Percentiles rank a stretch among this genome's conserved stretches.
Conservation (phyloP, 2,797 vertebrate species). For the Choloepus didactylus region DNA sequence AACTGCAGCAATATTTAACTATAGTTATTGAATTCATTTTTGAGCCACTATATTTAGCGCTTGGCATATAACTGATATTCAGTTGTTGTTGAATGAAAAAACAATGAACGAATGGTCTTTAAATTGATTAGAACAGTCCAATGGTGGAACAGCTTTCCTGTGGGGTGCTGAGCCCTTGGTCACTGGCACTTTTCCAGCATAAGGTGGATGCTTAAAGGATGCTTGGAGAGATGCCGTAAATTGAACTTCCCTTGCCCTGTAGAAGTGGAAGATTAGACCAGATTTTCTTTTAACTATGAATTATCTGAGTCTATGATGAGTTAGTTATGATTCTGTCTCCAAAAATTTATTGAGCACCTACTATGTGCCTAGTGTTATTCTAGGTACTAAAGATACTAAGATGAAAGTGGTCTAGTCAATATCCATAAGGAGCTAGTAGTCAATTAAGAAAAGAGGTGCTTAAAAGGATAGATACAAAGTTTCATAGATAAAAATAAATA, state of each 20-base stretch:
- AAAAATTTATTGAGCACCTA: constrained; percentile 15
- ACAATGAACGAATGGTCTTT: neutral
- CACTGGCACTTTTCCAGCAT: constrained; percentile 26
- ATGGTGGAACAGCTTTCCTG: neutral
- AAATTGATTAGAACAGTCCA: neutral
- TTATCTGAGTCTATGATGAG: neutral
- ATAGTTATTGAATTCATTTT: constrained; percentile 30
- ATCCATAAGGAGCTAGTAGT: neutral
- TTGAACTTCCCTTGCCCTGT: neutral
- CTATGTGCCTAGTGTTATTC: neutral
- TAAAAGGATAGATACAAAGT: constrained; percentile 7
- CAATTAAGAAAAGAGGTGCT: constrained; percentile 28
- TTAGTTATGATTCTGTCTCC: constrained; percentile 22
- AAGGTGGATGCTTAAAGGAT: neutral
- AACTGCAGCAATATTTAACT: too few species aligned
- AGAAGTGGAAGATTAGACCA: constrained; percentile 28
- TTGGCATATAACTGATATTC: constrained; percentile 20
- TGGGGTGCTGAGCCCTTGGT: neutral
- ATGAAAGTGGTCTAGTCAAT: neutral
- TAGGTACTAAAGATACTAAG: constrained; percentile 19
- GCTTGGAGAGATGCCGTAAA: neutral
- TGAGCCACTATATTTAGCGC: constrained; percentile 9
- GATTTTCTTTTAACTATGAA: constrained; percentile 22
- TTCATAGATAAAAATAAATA: constrained; percentile 56
- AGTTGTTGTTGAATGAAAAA: constrained; percentile 55